Evolutionary conservation across 2,113 vertebrate genomes (phyloP), one percentile per base, ranked within the genome.

Genomic region (Bagarius yarrelli): DNA sequence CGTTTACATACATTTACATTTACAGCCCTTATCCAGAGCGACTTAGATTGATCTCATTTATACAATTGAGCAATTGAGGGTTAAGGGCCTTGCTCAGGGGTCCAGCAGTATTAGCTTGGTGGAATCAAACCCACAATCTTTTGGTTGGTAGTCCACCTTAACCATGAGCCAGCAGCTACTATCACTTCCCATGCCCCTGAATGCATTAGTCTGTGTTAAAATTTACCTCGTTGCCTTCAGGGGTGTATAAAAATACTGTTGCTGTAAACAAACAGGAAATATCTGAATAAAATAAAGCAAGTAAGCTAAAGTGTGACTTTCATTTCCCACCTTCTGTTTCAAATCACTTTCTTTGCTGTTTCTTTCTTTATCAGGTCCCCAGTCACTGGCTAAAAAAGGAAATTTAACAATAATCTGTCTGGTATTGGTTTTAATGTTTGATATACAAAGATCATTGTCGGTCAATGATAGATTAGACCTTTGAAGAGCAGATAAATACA

Each of bases 261-360:
- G 66, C 40, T 1, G 16, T 30, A 9, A 47, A 30, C 50, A 52
- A 71, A 71, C 67, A 50, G n/a, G 44, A 71, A 71, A 52, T 71
- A 21, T 44, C 52, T 53, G 32, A 72, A 72, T 53, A 44, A 72
- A 72, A 72, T 53, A 30, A 53, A 32, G 44, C 30, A 30, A 72
- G 18, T 52, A 59, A 63, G 21, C 40, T 57, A 12, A 76, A 19
- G 56, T 61, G 23, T 47, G 36, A 12, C 53, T 57, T 79, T 86
- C 32, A 53, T 88, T 60, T 88, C 76, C 70, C 67, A 2, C 8
- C 81, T 79, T 89, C 67, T 76, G 47, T 32, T 72, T 72, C 47
- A 52, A 72, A 72, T 72, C 70, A 47, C 16, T 53, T 30, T 70
- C 78, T 84, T 87, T 78, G 80, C 86, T 87, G 32, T 84, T 85